phyloP scores from a whole-genome alignment of 2,113 vertebrate species.

The Glareola pratincola region DNA sequence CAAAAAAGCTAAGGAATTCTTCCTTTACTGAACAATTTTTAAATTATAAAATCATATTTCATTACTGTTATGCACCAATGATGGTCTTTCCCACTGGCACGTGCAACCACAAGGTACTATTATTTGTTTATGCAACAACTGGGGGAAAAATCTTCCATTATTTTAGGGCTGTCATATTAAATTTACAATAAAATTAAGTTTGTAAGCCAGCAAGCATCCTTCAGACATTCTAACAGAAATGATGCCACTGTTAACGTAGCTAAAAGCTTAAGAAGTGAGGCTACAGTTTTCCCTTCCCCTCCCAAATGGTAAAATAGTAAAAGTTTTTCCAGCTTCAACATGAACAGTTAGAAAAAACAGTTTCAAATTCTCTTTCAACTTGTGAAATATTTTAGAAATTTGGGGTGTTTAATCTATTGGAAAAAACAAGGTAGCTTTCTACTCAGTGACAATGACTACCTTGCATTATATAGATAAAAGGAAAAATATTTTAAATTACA shows the following conservation, averaged over 20 bases:
- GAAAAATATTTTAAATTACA: background rate
- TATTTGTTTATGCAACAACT: background rate
- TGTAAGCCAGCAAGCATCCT: background rate
- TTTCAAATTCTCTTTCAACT: background rate
- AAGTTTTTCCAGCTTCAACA: background rate
- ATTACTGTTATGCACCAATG: background rate
- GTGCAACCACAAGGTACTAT: background rate
- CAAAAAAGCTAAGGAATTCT: background rate
- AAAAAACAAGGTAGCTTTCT: background rate
- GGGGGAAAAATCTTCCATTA: background rate
- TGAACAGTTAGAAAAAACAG: background rate
- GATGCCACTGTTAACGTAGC: background rate
- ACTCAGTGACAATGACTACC: background rate
- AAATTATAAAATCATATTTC: background rate
- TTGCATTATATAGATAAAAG: background rate
- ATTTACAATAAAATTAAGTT: background rate
- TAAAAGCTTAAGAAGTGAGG: background rate
- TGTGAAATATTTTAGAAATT: background rate
- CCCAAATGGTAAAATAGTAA: background rate
- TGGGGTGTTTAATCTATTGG: background rate
- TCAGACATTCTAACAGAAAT: background rate
- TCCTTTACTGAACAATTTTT: background rate
- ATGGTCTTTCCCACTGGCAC: background rate
- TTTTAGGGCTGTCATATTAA: background rate
- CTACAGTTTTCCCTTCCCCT: background rate